Evolutionary conservation across 2,797 vertebrate species (phyloP).

Genomic region (Manis javanica): DNA sequence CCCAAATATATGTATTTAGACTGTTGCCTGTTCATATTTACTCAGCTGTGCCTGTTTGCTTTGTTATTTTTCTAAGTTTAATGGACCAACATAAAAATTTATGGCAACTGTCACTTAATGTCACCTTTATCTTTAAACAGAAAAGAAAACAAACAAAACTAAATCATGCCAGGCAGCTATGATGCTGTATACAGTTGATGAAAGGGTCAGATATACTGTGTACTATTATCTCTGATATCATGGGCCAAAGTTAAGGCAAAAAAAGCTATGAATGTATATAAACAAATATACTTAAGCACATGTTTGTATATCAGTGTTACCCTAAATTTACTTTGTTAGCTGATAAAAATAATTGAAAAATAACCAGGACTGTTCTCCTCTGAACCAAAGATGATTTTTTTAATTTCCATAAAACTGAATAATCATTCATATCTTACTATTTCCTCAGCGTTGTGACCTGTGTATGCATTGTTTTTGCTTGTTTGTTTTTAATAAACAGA

Average conservation of each 20-base stretch:
- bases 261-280: neutral
- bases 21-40: conserved; percentile 66
- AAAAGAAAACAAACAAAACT: conserved; percentile 57
- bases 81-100: conserved; percentile 72
- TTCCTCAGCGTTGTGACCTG: neutral
- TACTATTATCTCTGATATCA: conserved; percentile 16
- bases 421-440: conserved; percentile 6
- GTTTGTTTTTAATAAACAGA: conserved; percentile 32
- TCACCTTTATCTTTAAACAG: conserved; percentile 51
- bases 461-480: neutral
- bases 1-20: conserved; percentile 70
- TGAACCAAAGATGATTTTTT: conserved; percentile 26
- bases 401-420: neutral
- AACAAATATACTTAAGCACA: neutral
- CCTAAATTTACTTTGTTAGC: conserved; percentile 24
- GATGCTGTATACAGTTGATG: conserved; percentile 51
- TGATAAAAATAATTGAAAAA: conserved; percentile 46
- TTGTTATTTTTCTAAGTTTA: conserved; percentile 71
- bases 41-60: conserved; percentile 78
- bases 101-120: conserved; percentile 65
- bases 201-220: neutral
- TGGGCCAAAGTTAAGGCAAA: conserved; percentile 35
- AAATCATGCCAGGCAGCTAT: neutral
- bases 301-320: neutral
- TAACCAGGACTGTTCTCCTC: neutral